Conservation (phyloP, 2,113 vertebrate species). For the Ophthalmolycus amberensis region DNA sequence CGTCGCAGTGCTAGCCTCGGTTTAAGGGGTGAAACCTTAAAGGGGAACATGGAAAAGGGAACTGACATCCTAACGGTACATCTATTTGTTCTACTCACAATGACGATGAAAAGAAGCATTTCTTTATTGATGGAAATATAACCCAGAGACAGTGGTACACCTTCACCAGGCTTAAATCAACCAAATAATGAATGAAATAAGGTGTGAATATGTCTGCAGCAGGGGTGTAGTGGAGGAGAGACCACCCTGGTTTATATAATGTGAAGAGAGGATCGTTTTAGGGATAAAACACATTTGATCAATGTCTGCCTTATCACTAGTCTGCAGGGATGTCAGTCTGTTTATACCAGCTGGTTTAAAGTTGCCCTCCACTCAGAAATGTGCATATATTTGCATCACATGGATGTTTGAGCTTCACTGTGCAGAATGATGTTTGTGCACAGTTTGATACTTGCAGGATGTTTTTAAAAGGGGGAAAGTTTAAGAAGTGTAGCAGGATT, state of each 20-base stretch:
- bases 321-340: neutral
- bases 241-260: neutral
- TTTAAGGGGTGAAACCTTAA: constrained; percentile 2
- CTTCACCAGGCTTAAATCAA: neutral
- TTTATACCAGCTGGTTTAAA: constrained; percentile 5
- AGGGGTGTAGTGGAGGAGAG: neutral
- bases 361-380: neutral
- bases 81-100: neutral
- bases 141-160: neutral
- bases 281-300: neutral
- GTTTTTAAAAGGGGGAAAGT: neutral
- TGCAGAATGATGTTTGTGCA: neutral
- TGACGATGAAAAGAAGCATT: neutral
- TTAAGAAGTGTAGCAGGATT: neutral
- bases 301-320: neutral
- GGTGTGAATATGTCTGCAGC: neutral
- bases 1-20: constrained; percentile 11
- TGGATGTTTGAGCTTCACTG: neutral
- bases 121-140: neutral
- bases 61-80: constrained; percentile 10
- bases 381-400: neutral
- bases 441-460: neutral
- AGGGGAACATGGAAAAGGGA: constrained; percentile 53
- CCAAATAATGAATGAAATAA: constrained; percentile 5
- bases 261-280: neutral